Conservation (phyloP, 2,797 vertebrate genomes). For the Anniella stebbinsi region DNA sequence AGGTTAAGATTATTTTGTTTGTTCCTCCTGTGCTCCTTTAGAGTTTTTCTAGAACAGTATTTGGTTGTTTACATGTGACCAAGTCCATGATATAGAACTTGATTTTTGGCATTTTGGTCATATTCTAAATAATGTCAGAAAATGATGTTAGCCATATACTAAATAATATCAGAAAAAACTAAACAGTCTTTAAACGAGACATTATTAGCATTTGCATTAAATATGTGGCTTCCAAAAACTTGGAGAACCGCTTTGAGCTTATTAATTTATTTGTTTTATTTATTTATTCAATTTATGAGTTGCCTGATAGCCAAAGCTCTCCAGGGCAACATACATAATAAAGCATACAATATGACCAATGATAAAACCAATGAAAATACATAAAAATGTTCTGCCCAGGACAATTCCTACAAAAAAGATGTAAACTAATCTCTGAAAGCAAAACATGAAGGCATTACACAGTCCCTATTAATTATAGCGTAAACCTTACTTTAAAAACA, state of each 20-base stretch:
- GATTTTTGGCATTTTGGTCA: not conserved
- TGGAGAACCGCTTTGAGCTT: not conserved
- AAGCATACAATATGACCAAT: too few species aligned
- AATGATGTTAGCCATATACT: not conserved
- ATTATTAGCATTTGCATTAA: not conserved
- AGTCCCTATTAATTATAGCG: not conserved
- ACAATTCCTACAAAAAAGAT: not conserved
- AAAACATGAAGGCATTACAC: not conserved
- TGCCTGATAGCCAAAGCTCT: too few species aligned
- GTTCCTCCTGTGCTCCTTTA: not conserved
- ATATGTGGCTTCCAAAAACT: not conserved
- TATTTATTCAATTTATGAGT: too few species aligned
- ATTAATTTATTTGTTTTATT: too few species aligned
- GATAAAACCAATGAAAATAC: too few species aligned
- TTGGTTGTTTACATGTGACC: not conserved
- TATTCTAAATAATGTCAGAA: conserved; percentile 1
- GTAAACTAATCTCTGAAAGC: not conserved
- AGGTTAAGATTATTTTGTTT: not conserved
- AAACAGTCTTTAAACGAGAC: not conserved
- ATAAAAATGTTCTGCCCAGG: not conserved
- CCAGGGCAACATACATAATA: too few species aligned
- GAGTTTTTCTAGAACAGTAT: not conserved
- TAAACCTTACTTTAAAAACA: not conserved
- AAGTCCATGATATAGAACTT: not conserved
- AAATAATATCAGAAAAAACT: not conserved